Percentiles rank a stretch among this genome's conserved stretches.
phyloP scores from a whole-genome alignment of 2,797 vertebrate genomes.

The Xiphophorus birchmanni region DNA sequence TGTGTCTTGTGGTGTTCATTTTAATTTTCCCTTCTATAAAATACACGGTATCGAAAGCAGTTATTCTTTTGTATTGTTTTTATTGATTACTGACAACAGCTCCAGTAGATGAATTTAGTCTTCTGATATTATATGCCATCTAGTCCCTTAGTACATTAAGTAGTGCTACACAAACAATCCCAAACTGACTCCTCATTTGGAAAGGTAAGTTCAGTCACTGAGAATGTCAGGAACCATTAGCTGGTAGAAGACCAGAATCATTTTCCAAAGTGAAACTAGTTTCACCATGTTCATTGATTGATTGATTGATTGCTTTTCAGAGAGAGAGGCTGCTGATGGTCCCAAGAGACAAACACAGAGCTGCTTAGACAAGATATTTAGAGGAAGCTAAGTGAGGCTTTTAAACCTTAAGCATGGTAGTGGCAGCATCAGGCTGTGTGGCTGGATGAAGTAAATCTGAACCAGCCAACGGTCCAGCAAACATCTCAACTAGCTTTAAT shows the following conservation, averaged over 20 bases:
- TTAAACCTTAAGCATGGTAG: not conserved
- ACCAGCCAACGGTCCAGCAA: not conserved
- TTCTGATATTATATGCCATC: too few species aligned
- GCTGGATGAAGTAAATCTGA: not conserved
- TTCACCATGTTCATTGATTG: not conserved
- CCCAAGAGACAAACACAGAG: not conserved
- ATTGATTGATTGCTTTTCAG: not conserved
- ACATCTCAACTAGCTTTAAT: not conserved
- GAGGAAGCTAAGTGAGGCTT: not conserved
- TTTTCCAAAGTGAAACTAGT: not conserved
- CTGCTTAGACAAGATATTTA: not conserved
- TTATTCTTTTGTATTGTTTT: too few species aligned
- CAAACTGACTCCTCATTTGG: not conserved
- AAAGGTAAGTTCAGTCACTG: not conserved
- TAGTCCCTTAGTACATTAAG: too few species aligned
- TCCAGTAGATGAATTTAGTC: too few species aligned
- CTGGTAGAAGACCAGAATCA: not conserved
- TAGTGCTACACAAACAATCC: too few species aligned
- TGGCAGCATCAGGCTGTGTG: not conserved
- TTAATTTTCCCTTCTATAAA: too few species aligned
- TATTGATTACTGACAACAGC: too few species aligned
- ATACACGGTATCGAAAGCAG: too few species aligned
- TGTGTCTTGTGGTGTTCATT: too few species aligned
- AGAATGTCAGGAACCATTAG: not conserved
- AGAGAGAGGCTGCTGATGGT: not conserved